These are phyloP conservation scores for Onthophagus sagittarius DNA, from an alignment of 2,888 invertebrate species.

Conservation along the genomic window DNA sequence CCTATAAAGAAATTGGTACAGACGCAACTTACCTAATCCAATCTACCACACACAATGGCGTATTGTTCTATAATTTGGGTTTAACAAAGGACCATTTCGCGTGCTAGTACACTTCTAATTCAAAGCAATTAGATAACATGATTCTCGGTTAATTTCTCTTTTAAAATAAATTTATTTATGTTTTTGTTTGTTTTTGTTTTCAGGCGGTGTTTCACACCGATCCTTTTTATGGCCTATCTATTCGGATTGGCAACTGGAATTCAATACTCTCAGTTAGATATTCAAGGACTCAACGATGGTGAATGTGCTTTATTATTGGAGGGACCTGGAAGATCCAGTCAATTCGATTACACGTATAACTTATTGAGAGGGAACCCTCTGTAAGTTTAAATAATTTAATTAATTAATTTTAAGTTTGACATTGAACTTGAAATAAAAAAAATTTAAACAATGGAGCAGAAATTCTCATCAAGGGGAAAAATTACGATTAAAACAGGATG, in stretches of 20 bases:
- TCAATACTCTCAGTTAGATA: slow-evolving; percentile 43
- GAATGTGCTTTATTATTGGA: slow-evolving; percentile 78
- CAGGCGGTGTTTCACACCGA: slow-evolving; percentile 26
- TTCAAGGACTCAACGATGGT: slow-evolving; percentile 35
- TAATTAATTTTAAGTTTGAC: not conserved
- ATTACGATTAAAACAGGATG: not conserved
- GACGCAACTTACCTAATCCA: not conserved
- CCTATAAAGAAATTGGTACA: not conserved
- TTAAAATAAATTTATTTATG: not conserved
- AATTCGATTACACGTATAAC: slow-evolving; percentile 82
- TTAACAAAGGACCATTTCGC: not conserved
- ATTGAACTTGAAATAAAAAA: not conserved
- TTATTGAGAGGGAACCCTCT: slow-evolving; percentile 68
- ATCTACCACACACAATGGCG: not conserved
- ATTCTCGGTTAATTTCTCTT: not conserved
- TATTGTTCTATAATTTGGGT: not conserved
- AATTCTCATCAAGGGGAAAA: not conserved
- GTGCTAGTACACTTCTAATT: not conserved
- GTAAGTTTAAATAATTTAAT: slow-evolving; percentile 56
- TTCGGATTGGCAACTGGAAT: slow-evolving; percentile 28
- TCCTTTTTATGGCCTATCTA: slow-evolving; percentile 20
- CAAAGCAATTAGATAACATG: not conserved
- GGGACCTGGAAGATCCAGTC: slow-evolving; percentile 74
- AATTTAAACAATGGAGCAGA: not conserved
- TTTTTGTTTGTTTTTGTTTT: slow-evolving; percentile 17